Base-by-base conservation (phyloP, 1,140 invertebrate genomes). In the Drosophila jambulina region DNA sequence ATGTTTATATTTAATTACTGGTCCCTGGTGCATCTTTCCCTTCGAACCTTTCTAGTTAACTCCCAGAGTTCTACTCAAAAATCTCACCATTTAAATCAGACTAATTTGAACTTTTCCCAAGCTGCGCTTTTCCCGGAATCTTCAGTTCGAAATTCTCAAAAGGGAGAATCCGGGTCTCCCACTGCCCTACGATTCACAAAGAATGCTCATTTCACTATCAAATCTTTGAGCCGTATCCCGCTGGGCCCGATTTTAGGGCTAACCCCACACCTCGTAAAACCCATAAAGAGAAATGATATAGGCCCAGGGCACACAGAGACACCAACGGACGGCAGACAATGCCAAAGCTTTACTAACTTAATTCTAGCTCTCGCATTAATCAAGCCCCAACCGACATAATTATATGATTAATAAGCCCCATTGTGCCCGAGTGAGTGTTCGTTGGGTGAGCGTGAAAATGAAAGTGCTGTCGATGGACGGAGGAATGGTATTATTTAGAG, bases 351-450 rank as follows among this genome's bases (percentile, higher is more conserved):
- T 85, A 85, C 82, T 81, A 85, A 86, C 82, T 85, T 85, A 86
- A 85, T 85, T 85, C 82, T 85, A 78, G 46, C 43, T 32, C 58
- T 68, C 63, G 56, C 70, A 62, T 62, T 78, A 85, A 78, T 85
- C 82, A 78, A 69, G 67, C 29, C 63, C 71, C 68, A 38, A 60
- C 75, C 69, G 45, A 72, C 71, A 77, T 80, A 84, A 84, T 84
- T 85, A 84, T 59, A 62, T 86, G 82, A 84, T 84, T 84, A 84
- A 85, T 84, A 85, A 85, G 82, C 78, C 15, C n/a, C 68, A 84
- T 81, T 85, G 78, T 85, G 21, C 36, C 36, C 9, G 74, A 70
- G 70, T 70, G 64, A 49, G 51, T 17, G 60, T 53, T 53, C 49
- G 68, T 51, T 72, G 70, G 70, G 38, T 72, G 82, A 85, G 82